Base-by-base conservation (phyloP, 2,797 vertebrate species). In the Sciurus carolinensis region DNA sequence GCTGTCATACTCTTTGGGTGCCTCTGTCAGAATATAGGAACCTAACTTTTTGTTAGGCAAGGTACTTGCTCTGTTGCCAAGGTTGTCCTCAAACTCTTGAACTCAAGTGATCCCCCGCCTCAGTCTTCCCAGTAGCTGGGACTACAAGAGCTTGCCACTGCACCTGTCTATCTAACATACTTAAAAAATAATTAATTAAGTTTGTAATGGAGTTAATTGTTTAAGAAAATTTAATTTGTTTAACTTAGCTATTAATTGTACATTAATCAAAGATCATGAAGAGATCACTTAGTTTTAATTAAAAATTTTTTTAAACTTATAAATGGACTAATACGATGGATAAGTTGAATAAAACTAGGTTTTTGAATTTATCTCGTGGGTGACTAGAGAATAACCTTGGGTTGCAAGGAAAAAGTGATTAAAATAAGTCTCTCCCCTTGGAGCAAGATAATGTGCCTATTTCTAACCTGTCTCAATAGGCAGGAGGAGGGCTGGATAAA, bases 141-240 rank as follows among this genome's bases (percentile, higher is more conserved):
- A 59, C 12, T 59, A 87, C 14, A 20, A 50, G n/a, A 14, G 24
- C 30, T 50, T n/a, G n/a, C 39, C 42, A 24, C 24, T 62, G 14
- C 20, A n/a, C 13, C 7, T 50, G 9, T 3, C 30, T 26, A 24
- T 11, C 62, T 80, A 62, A 91, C 15, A 67, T 14, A 24, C 50
- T 57, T 36, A 94, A 66, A 39, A 93, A 88, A 81, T 42, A 95
- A 83, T 87, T 66, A 89, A 93, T 13, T 94, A 44, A 52, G 2
- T 67, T 86, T 91, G 39, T 88, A 75, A 57, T 77, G 80, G 15
- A n/a, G 67, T 79, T 87, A 90, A 88, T 80, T 91, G 75, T 77
- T 91, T 69, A 95, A 95, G 42, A 71, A 57, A 86, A 83, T 91
- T 90, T 77, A 92, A 87, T 92, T 69, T 92, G 67, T 88, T 92